Percentiles rank a stretch among this genome's conserved stretches.
phyloP scores from a whole-genome alignment of 2,888 invertebrate genomes.

The Nymphalis urticae region DNA sequence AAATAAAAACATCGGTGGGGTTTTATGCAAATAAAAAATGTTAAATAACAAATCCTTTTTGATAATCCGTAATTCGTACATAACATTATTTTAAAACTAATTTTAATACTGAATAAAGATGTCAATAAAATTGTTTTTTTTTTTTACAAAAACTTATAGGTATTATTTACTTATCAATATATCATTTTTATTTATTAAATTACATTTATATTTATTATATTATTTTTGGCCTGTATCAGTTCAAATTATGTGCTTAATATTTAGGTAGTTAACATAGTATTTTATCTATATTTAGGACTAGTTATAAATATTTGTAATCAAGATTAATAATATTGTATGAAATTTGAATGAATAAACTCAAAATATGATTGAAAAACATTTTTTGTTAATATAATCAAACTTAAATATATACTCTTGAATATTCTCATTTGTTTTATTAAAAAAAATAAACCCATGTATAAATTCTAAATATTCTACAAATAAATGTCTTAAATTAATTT shows the following conservation, averaged over 20 bases:
- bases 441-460: too few relatives aligned
- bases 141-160: conserved; percentile 5
- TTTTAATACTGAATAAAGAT: conserved; percentile 48
- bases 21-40: background rate
- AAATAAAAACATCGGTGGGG: conserved; percentile 2
- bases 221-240: conserved; percentile 52
- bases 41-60: background rate
- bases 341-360: too few relatives aligned
- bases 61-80: too few relatives aligned
- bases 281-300: background rate
- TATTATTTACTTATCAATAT: background rate
- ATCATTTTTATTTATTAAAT: conserved; percentile 12
- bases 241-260: conserved; percentile 29
- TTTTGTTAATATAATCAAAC: too few relatives aligned
- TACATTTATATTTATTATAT: conserved; percentile 16
- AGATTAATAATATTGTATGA: too few relatives aligned
- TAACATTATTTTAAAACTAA: background rate
- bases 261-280: conserved; percentile 3
- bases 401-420: too few relatives aligned
- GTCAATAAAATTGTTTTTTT: conserved; percentile 24
- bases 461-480: too few relatives aligned
- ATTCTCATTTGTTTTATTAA: too few relatives aligned
- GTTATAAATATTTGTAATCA: too few relatives aligned
- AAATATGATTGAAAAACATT: too few relatives aligned
- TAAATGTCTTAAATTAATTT: too few relatives aligned